A percentile compares a stretch with the other conserved stretches of the same genome.
Conservation (phyloP, 2,113 vertebrate genomes). For the Tupaia chinensis region DNA sequence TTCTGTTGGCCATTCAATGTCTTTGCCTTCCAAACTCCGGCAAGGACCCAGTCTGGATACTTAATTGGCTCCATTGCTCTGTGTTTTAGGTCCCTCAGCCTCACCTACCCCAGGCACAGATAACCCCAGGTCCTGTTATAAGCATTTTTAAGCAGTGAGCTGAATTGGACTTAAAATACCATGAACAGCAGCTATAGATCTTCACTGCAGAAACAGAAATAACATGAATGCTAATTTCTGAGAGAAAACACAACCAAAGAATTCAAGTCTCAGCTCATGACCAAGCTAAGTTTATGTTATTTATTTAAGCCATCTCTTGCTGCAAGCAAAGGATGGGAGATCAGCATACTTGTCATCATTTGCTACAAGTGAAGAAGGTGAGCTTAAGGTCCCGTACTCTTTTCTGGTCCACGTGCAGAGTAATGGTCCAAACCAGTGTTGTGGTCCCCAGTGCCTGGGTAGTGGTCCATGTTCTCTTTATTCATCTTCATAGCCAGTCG, state of each 20-base stretch:
- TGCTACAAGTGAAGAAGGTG: conserved; percentile 76
- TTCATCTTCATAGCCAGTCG: conserved; percentile 94
- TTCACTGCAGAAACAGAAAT: conserved; percentile 2
- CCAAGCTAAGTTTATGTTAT: conserved; percentile 70
- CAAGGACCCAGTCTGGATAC: neutral
- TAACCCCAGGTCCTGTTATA: neutral
- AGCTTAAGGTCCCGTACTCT: conserved; percentile 70
- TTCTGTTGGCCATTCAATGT: neutral
- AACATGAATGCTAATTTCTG: conserved; percentile 4
- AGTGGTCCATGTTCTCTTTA: conserved; percentile 80
- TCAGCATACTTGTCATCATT: conserved; percentile 37
- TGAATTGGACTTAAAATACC: neutral
- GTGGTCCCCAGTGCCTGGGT: conserved; percentile 66
- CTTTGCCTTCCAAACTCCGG: neutral
- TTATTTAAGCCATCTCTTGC: conserved; percentile 86
- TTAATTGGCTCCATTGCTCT: neutral
- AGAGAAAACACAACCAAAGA: conserved; percentile 40
- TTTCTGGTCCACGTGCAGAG: conserved; percentile 79
- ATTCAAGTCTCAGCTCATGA: conserved; percentile 27
- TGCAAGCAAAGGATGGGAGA: conserved; percentile 53
- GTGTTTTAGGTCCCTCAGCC: neutral
- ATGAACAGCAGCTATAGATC: neutral
- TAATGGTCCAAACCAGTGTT: conserved; percentile 83
- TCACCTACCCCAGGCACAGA: neutral
- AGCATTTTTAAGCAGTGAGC: neutral